phyloP scores from a whole-genome alignment of 1,140 invertebrate genomes.

The Probaryconus sp. region DNA sequence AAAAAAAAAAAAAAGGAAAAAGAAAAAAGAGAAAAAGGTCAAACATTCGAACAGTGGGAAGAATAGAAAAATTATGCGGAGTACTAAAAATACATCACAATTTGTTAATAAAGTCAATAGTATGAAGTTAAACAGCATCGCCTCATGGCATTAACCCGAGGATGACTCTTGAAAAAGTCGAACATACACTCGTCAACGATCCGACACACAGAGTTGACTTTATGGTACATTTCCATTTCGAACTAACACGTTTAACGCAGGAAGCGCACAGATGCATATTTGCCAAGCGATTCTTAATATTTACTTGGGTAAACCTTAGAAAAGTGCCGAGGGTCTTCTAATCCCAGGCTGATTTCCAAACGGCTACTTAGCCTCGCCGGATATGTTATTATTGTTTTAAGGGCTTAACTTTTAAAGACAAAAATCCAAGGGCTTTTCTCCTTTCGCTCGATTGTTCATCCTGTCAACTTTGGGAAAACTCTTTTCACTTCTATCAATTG shows the following conservation, averaged over 20 bases:
- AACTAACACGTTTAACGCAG: slow-evolving; percentile 30
- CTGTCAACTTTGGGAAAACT: slow-evolving; percentile 3
- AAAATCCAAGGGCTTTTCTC: slow-evolving; percentile 13
- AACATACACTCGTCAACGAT: no score
- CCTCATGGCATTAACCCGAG: no score
- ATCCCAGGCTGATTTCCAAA: slow-evolving; percentile 63
- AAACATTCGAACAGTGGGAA: no score
- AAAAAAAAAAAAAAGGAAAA: no score
- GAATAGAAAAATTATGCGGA: no score
- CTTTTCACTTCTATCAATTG: slow-evolving; percentile 1
- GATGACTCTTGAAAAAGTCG: slow-evolving; percentile 23
- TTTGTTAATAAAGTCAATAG: no score
- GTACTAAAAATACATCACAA: no score
- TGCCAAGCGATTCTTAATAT: slow-evolving; percentile 55
- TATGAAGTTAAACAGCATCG: no score
- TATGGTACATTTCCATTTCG: slow-evolving; percentile 38
- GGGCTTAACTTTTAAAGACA: slow-evolving; percentile 15
- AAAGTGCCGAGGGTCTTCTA: slow-evolving; percentile 57
- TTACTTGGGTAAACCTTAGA: slow-evolving; percentile 56
- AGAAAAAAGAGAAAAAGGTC: no score
- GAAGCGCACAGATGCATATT: slow-evolving; percentile 57
- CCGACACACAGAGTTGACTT: slow-evolving; percentile 28
- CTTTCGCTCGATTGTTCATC: slow-evolving; percentile 7
- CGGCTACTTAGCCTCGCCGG: slow-evolving; percentile 46
- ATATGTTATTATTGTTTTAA: slow-evolving; percentile 65